Percentiles rank a stretch among this genome's conserved stretches.
phyloP scores from a whole-genome alignment of 2,888 invertebrate species.

The Cyaniris semiargus region DNA sequence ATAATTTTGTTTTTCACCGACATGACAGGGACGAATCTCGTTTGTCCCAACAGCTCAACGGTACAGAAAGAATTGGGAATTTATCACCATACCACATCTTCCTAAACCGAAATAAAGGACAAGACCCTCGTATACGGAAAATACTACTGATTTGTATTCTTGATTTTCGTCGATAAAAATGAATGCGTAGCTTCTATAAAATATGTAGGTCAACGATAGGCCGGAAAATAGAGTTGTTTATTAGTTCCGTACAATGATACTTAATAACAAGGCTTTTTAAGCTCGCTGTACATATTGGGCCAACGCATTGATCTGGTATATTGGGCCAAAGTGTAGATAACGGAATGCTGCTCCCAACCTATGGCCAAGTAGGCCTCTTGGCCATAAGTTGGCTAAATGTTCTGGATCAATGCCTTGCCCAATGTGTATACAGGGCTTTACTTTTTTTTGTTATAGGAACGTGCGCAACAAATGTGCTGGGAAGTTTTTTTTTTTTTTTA shows the following conservation, averaged over 20 bases:
- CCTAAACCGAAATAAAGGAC: slow-evolving; percentile 37
- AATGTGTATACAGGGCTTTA: too few relatives aligned
- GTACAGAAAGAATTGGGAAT: slow-evolving; percentile 41
- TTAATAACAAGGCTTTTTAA: background rate
- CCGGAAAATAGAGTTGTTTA: background rate
- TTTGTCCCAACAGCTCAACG: slow-evolving; percentile 41
- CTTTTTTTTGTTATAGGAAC: too few relatives aligned
- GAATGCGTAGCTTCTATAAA: background rate
- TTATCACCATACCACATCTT: slow-evolving; percentile 38
- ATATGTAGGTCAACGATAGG: background rate
- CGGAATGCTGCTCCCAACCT: too few relatives aligned
- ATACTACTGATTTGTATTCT: slow-evolving; percentile 31
- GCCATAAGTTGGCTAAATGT: too few relatives aligned
- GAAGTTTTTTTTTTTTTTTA: too few relatives aligned
- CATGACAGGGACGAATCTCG: slow-evolving; percentile 37
- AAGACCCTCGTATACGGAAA: slow-evolving; percentile 30
- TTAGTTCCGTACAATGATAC: background rate
- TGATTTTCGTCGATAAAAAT: slow-evolving; percentile 24
- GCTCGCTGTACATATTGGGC: too few relatives aligned
- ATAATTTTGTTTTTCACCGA: slow-evolving; percentile 34
- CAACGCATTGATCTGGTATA: too few relatives aligned
- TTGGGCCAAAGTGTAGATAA: too few relatives aligned
- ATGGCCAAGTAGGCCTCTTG: too few relatives aligned
- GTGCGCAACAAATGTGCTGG: too few relatives aligned
- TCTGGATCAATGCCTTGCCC: too few relatives aligned